Base-by-base conservation (phyloP, 2,113 vertebrate species). In the Octodon degus region DNA sequence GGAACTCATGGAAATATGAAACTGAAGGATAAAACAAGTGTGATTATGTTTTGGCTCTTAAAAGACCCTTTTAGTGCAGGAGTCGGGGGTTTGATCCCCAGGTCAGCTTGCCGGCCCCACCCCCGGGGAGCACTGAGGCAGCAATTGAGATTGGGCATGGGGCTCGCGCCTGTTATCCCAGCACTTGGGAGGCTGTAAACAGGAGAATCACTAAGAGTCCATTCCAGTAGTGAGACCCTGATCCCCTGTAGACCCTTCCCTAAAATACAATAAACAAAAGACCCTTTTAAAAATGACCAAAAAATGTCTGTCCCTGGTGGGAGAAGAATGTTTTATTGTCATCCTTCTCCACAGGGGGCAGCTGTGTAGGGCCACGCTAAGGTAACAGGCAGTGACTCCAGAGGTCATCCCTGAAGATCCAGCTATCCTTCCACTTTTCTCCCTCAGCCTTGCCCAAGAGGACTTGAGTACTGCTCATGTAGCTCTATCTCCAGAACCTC, bases 261-360 rank as follows among this genome's bases (percentile, higher is more conserved):
- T 50, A 50, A 50, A 50, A 50, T 50, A 50, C 8, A 43, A 43
- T 5, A 43, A 43, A 43, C n/a, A 77, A 77, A 83, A 83, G 32
- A 34, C 10, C 2, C 32, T 65, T 16, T 2, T 74, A 34, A 34
- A 84, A 84, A 13, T 22, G 43, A 50, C 32, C 32, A 19, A 53
- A 6, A 63, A 90, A 14, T 1, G 20, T 32, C n/a, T 1, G 14
- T 37, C 7, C 47, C 50, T 7, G 7, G 27, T 3, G 19, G 74
- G 24, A 5, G 0, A 43, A 50, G 50, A 19, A 7, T 25, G 27
- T 2, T 14, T 11, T 10, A 5, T 7, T 0, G 40, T 43, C 4
- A 16, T 1, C 0, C 0, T 24, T 68, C 58, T 60, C 16, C 1
- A 55, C 0, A 9, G 10, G 22, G 17, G 8, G 43, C 0, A n/a